Conservation (phyloP, 2,113 vertebrate species). For the Damaliscus lunatus region DNA sequence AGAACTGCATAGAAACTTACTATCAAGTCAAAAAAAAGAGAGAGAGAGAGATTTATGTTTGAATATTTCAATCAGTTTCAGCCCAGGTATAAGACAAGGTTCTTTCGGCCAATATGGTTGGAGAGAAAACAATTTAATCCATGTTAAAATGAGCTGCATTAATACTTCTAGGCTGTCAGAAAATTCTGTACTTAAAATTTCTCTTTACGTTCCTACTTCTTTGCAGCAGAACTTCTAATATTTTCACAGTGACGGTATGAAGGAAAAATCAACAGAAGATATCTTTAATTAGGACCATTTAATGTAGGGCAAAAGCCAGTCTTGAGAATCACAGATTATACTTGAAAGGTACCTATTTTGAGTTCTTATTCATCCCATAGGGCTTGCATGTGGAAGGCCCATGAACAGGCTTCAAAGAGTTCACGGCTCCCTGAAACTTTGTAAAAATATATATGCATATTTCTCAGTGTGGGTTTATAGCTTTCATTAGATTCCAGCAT, state of each 20-base stretch:
- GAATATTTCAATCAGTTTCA: background rate
- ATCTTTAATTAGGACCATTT: slow-evolving; percentile 26
- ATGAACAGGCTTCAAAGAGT: background rate
- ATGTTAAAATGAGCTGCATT: background rate
- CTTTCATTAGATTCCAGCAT: slow-evolving; percentile 46
- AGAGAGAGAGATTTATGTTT: background rate
- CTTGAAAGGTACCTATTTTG: background rate
- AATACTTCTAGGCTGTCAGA: background rate
- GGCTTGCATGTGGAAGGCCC: background rate
- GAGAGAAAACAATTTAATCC: background rate
- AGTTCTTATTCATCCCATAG: background rate
- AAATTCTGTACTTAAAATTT: background rate
- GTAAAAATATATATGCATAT: slow-evolving; percentile 40
- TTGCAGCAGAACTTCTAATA: background rate
- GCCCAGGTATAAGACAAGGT: background rate
- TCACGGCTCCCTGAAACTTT: slow-evolving; percentile 8
- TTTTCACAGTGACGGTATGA: background rate
- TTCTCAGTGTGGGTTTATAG: slow-evolving; percentile 20
- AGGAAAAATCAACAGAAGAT: background rate
- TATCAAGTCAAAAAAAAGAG: background rate
- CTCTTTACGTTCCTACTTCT: background rate
- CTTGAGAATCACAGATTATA: background rate
- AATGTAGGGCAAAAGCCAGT: background rate
- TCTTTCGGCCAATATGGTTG: background rate
- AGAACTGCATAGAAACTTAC: background rate